Base-by-base conservation (phyloP, 2,888 invertebrate genomes). In the Euzetes globulus region DNA sequence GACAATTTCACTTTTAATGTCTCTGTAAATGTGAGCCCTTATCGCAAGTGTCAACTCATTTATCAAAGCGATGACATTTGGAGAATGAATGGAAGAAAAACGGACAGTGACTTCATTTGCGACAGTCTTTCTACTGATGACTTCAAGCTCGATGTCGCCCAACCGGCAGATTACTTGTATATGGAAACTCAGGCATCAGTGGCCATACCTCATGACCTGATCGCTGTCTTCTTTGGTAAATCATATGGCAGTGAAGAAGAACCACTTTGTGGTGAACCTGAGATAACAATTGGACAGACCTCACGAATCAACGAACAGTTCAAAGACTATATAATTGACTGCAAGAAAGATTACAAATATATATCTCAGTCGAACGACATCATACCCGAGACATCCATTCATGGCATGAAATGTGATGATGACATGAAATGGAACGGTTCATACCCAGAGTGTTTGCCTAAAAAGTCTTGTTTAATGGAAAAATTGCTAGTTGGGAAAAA, bases 381-480 rank as follows among this genome's bases (percentile, higher is more conserved):
- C 6, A 37, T 68, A 9, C 68, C 68, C 11, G 68, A 68, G 25
- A 41, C 50, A 17, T 52, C 71, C 5, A 6, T 63, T 9, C 52
- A 71, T 60, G 22, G 50, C 7, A n/a, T 58, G n/a, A 74, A 71
- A 60, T 74, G 74, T 47, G n/a, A n/a, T 5, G 22, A 27, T 9
- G 74, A 74, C 25, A 74, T 74, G 74, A 63, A 71, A 37, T 74
- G 74, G 74, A 71, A 55, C 19, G 74, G 74, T 13, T 37, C 71
- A n/a, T 37, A 52, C 22, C 74, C 74, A 27, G 37, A 37, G 9
- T 60, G 74, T 37, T 22, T 55, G 13, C 72, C 72, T 4, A 29
- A 17, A 29, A 29, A 52, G 7, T 25, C 37, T 0, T 74, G 74
- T 29, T 25, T 55, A 15, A 6, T 74, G 17, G 33, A 71, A 9